Percentiles rank a stretch among this genome's conserved stretches.
These are phyloP conservation scores for Geococcyx californianus DNA, from an alignment of 2,113 vertebrate species.

Conservation along the genomic window DNA sequence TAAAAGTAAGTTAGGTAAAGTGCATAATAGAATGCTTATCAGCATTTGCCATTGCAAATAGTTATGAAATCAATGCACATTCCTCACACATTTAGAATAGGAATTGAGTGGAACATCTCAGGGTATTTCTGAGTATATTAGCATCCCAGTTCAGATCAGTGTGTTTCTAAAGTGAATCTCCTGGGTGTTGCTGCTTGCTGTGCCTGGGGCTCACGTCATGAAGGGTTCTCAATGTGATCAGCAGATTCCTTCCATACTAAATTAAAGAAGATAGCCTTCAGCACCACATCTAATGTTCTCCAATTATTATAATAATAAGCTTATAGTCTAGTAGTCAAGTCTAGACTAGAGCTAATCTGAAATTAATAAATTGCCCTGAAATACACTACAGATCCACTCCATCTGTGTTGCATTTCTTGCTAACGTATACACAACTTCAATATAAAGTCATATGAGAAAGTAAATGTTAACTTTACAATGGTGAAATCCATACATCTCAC, in stretches of 20 bases:
- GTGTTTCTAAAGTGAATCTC: neutral
- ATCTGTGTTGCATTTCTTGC: neutral
- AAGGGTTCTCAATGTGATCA: neutral
- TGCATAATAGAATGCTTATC: neutral
- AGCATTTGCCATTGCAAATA: neutral
- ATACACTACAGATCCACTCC: neutral
- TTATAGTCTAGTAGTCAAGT: neutral
- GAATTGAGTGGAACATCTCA: neutral
- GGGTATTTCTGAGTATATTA: neutral
- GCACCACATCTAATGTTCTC: neutral
- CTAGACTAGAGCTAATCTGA: neutral
- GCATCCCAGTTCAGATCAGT: neutral
- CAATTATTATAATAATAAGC: neutral
- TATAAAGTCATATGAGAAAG: neutral
- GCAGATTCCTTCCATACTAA: neutral
- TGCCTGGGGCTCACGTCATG: neutral
- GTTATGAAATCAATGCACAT: neutral
- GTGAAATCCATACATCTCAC: neutral
- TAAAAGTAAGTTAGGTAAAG: neutral
- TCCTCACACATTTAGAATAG: neutral
- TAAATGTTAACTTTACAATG: neutral
- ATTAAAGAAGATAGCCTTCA: neutral
- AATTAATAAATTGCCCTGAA: neutral
- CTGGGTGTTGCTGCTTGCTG: neutral
- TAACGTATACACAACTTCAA: neutral